Base-by-base conservation (phyloP, 2,113 vertebrate genomes). In the Passer domesticus region DNA sequence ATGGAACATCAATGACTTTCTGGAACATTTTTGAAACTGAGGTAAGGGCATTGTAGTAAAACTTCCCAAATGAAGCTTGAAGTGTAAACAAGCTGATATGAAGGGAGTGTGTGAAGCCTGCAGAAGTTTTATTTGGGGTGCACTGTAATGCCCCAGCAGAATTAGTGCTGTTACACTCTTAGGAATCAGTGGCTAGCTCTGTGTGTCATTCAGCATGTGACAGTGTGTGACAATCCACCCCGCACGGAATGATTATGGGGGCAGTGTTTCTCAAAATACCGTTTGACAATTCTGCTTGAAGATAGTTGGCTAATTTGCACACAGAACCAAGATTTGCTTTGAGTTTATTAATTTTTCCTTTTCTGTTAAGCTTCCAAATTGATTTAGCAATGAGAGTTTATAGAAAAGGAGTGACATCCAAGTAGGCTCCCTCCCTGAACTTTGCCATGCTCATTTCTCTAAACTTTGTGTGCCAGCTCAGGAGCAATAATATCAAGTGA, bases 401-500 rank as follows among this genome's bases (percentile, higher is more conserved):
- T 63, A 75, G 69, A 77, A 87, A 93, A 85, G 70, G 17, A 35
- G 35, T 17, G 94, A 73, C 70, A 66, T 89, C 52, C 14, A 3
- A 10, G 70, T 31, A 91, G 85, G 35, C 67, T 91, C 56, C 69
- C 67, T 91, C 56, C 69, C 46, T 86, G 74, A 20, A 31, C 52
- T 85, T 80, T 56, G 55, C 5, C 0, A 41, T 49, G 76, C 56
- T 89, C 59, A 3, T 87, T 92, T 68, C 90, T 96, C 68, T 72
- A 50, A 81, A 75, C 73, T 35, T 39, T 37, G n/a, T 83, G n/a
- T 72, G 85, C 72, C 63, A 67, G 78, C 78, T 96, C 73, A 76
- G 87, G 89, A 94, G 82, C 75, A 92, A 62, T 69, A 93, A 90
- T 95, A 94, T 94, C 93, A 73, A 96, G 75, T 96, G 80, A 96